Evolutionary conservation across 53 echinoderm and acorn worm species (phyloP).

Genomic region (Antedon mediterranea): DNA sequence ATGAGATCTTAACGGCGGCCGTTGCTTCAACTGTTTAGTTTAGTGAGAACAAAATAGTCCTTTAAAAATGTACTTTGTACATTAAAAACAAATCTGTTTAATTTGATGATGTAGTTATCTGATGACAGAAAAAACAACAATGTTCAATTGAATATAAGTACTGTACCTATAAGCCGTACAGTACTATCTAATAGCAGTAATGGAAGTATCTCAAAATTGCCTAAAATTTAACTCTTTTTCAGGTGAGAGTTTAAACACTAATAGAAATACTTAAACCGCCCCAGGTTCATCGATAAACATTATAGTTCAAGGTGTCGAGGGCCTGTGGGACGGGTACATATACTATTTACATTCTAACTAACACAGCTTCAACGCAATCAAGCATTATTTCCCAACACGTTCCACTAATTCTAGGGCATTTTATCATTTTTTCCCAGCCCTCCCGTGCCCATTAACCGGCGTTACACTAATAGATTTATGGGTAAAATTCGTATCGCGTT

Average conservation of each 20-base stretch:
- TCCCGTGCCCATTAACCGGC: not conserved
- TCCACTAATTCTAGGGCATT: not conserved
- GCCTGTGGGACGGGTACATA: not conserved
- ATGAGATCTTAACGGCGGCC: not conserved
- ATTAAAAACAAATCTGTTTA: too few species aligned
- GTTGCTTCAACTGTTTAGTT: not conserved
- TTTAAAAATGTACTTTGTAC: too few species aligned
- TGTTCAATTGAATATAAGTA: too few species aligned
- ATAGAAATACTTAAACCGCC: not conserved
- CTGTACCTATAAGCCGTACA: too few species aligned
- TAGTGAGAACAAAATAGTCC: too few species aligned
- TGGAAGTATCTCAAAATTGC: too few species aligned
- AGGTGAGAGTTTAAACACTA: not conserved
- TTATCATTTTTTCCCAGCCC: not conserved
- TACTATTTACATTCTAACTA: not conserved
- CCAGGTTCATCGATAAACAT: not conserved
- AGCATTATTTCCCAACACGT: not conserved
- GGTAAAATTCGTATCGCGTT: not conserved
- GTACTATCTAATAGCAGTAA: too few species aligned
- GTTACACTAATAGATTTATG: not conserved
- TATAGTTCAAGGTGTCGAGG: not conserved
- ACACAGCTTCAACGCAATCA: not conserved
- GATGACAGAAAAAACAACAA: too few species aligned
- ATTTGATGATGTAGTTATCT: too few species aligned
- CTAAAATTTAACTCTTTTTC: too few species aligned